Base-by-base conservation (phyloP, 2,113 vertebrate species). In the Calyptommatus sinebrachiatus region DNA sequence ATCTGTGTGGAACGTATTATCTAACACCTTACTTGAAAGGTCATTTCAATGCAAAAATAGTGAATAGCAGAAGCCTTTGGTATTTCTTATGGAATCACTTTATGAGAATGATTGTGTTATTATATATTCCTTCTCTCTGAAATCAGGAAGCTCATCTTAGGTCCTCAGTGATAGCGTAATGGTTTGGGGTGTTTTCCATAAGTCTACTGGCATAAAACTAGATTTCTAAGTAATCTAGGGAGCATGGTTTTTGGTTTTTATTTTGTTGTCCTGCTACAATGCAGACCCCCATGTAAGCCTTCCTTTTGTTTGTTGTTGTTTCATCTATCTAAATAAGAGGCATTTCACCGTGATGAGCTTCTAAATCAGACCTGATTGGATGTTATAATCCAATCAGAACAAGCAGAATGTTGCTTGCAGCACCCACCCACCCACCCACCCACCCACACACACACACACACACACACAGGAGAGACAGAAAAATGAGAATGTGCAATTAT, bases 21-120 rank as follows among this genome's bases (percentile, higher is more conserved):
- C 85, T 86, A 88, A 91, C 87, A 82, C 89, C 91, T 88, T 86
- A 60, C 90, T 91, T 88, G 81, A 86, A 93, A 94, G 92, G 90
- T 92, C 89, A 86, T 88, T 91, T 92, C 85, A 88, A 66, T 89
- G 88, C 76, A 81, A 88, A 90, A 91, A 84, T 57, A 83, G 85
- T 29, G 86, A 90, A 22, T 1, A 73, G 76, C 83, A 67, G 24
- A 48, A 28, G 14, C 62, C 65, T 88, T 82, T 90, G 65, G 61
- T 83, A 86, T 89, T 91, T 90, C 75, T 86, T 2, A 0, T 31
- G 28, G 28, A 75, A 73, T 81, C 69, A 73, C 78, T 84, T 86
- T 2, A 1, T 66, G 76, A 63, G 76, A 77, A 73, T 67, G 78
- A 83, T 68, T 74, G 65, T 22, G 50, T 80, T 80, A 68, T 80